phyloP scores from a whole-genome alignment of 2,797 vertebrate genomes.

The Valencia hispanica region DNA sequence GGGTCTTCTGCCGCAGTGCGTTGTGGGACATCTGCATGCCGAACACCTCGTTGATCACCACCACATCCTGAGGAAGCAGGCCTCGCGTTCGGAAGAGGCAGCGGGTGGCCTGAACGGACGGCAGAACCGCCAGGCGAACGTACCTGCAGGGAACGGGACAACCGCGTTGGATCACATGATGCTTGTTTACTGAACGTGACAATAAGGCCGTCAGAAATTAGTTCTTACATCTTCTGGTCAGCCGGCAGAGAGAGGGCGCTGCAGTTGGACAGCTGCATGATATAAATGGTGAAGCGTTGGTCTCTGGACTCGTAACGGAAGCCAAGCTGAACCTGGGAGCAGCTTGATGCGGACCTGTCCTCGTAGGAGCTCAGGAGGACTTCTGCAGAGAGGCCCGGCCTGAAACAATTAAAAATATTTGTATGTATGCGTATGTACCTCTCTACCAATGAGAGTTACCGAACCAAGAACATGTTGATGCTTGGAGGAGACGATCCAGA shows the following conservation, averaged over 20 bases:
- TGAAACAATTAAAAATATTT: slow-evolving; percentile 58
- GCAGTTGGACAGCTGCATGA: slow-evolving; percentile 89
- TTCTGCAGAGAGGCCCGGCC: slow-evolving; percentile 80
- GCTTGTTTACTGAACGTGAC: not conserved
- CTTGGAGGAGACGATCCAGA: not conserved
- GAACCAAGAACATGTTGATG: too few species aligned
- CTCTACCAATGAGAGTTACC: too few species aligned
- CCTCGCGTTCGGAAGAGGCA: slow-evolving; percentile 91
- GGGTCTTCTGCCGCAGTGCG: slow-evolving; percentile 91
- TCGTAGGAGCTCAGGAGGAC: slow-evolving; percentile 81
- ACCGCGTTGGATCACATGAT: not conserved
- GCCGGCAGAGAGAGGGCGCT: slow-evolving; percentile 82
- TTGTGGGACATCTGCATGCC: slow-evolving; percentile 87
- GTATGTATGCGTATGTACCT: too few species aligned
- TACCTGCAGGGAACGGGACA: slow-evolving; percentile 75
- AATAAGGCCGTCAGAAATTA: not conserved
- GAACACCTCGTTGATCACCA: slow-evolving; percentile 89
- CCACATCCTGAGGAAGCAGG: slow-evolving; percentile 73
- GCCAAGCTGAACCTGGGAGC: slow-evolving; percentile 89
- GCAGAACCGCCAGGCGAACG: slow-evolving; percentile 89
- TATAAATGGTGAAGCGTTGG: slow-evolving; percentile 87
- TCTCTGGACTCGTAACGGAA: slow-evolving; percentile 92
- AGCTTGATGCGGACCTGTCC: slow-evolving; percentile 75
- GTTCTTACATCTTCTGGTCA: slow-evolving; percentile 88
- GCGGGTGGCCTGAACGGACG: slow-evolving; percentile 87